Evolutionary conservation across 2,113 vertebrate species (phyloP).

Genomic region (Ctenomys sociabilis): DNA sequence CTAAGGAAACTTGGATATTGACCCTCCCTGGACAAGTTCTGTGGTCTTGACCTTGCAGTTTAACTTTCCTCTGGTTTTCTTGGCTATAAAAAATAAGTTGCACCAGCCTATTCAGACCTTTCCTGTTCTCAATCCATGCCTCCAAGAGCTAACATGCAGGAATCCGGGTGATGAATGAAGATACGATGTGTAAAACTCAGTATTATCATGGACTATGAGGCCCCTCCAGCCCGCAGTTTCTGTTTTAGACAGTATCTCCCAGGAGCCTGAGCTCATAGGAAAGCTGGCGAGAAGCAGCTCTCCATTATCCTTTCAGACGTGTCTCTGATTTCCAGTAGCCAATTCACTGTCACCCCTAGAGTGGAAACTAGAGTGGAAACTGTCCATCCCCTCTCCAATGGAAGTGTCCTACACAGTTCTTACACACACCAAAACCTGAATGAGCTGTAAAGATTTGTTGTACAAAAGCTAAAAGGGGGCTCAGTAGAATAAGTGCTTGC

Average conservation of each 20-base stretch:
- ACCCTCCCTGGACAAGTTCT: neutral
- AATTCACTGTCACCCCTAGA: rapidly evolving
- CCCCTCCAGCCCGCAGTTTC: neutral
- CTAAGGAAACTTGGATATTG: neutral
- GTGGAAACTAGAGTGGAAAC: rapidly evolving
- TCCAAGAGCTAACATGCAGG: neutral
- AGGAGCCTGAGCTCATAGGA: neutral
- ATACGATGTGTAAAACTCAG: neutral
- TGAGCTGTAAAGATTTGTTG: slow-evolving; percentile 67
- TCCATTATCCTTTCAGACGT: neutral
- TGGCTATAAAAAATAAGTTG: neutral
- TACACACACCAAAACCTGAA: slow-evolving; percentile 65
- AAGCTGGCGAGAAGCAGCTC: rapidly evolving
- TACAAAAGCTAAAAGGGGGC: neutral
- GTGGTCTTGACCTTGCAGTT: neutral
- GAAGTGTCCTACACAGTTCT: neutral
- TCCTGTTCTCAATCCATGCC: neutral
- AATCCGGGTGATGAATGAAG: neutral
- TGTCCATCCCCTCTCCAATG: neutral
- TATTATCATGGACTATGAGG: neutral
- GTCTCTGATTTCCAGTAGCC: neutral
- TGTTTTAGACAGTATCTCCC: neutral
- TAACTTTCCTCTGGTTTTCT: neutral
- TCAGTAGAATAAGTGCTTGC: too few species aligned
- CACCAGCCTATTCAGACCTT: neutral